A percentile compares a stretch with the other conserved stretches of the same genome.
Conservation (phyloP, 2,888 invertebrate genomes). For the Cactoblastis cactorum region DNA sequence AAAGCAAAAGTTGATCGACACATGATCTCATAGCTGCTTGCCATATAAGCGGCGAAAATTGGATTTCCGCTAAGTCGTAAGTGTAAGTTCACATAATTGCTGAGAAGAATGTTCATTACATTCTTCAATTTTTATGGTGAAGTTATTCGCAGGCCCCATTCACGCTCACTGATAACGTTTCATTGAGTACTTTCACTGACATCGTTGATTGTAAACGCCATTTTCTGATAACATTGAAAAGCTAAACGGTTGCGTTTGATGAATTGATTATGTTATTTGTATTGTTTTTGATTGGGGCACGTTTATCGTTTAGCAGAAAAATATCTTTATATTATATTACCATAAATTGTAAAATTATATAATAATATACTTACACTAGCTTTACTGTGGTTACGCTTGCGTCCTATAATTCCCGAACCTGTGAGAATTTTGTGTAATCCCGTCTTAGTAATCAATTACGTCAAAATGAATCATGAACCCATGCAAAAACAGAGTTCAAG, state of each 20-base stretch:
- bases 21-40: constrained; percentile 23
- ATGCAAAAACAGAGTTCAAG: no score
- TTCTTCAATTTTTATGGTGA: constrained; percentile 24
- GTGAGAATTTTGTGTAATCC: no score
- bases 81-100: constrained; percentile 15
- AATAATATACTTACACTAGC: no score
- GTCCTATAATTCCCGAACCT: no score
- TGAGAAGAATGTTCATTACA: constrained; percentile 15
- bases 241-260: not conserved
- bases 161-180: constrained; percentile 24
- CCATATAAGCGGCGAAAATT: constrained; percentile 43
- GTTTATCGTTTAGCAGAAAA: not conserved
- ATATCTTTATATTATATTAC: no score
- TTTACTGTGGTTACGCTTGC: no score
- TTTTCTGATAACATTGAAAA: constrained; percentile 7
- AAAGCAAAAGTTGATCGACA: not conserved
- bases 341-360: no score
- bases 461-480: no score
- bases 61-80: constrained; percentile 26
- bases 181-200: constrained; percentile 24
- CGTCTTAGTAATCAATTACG: no score
- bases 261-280: not conserved
- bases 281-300: not conserved
- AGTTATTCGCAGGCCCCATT: constrained; percentile 24
- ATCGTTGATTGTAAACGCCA: not conserved